Evolutionary conservation across 1,140 invertebrate genomes (phyloP).

Genomic region (Zaprionus kolodkinae): DNA sequence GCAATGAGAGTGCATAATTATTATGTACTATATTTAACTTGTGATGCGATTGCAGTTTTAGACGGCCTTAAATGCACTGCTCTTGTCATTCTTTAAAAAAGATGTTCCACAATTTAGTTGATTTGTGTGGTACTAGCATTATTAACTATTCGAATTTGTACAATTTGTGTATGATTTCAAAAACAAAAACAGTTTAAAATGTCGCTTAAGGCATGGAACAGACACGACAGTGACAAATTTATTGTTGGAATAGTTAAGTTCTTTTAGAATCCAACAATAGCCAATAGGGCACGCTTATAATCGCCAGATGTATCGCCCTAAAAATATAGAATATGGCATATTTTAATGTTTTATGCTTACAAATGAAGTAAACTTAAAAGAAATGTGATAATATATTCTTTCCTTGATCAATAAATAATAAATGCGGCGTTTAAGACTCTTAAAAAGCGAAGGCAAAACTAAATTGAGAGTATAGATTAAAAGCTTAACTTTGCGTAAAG

Average conservation of each 20-base stretch:
- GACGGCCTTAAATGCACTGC: slow-evolving; percentile 66
- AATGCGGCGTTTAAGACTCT: background rate
- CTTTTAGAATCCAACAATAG: slow-evolving; percentile 89
- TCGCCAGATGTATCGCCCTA: slow-evolving; percentile 96
- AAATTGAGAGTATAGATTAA: background rate
- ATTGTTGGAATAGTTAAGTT: slow-evolving; percentile 48
- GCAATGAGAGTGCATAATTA: slow-evolving; percentile 64
- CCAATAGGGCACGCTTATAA: slow-evolving; percentile 94
- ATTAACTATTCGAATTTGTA: slow-evolving; percentile 67
- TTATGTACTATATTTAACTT: slow-evolving; percentile 65
- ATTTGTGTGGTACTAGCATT: slow-evolving; percentile 23
- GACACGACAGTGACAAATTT: slow-evolving; percentile 57
- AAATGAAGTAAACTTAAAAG: slow-evolving; percentile 48
- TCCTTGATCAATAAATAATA: slow-evolving; percentile 7
- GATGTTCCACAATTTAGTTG: slow-evolving; percentile 49
- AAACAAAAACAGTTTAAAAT: slow-evolving; percentile 5
- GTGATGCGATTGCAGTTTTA: slow-evolving; percentile 49
- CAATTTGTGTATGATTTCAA: slow-evolving; percentile 46
- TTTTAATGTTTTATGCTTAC: slow-evolving; percentile 71
- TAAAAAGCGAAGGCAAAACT: background rate
- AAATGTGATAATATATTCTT: slow-evolving; percentile 13
- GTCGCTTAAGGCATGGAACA: slow-evolving; percentile 72
- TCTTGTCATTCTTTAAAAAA: slow-evolving; percentile 46
- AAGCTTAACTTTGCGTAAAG: background rate
- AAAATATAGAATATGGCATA: slow-evolving; percentile 85